phyloP scores from a whole-genome alignment of 2,113 vertebrate species.

The Climacteris rufus region DNA sequence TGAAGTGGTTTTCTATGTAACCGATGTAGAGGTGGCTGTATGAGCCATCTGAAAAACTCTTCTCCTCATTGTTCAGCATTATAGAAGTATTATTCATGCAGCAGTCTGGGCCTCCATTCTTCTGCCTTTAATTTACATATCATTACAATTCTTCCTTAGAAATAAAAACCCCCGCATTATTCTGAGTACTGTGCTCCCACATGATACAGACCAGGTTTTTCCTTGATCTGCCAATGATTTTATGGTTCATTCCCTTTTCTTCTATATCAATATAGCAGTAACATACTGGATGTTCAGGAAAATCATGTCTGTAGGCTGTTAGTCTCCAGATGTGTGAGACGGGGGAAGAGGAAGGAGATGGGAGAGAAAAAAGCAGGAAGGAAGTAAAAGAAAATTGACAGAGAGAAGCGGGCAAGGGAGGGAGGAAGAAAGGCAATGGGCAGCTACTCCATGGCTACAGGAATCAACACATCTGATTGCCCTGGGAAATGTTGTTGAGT shows the following conservation, averaged over 20 bases:
- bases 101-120: neutral
- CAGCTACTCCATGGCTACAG: neutral
- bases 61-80: conserved; percentile 2
- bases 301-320: neutral
- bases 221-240: conserved; percentile 2
- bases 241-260: neutral
- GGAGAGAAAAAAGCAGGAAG: neutral
- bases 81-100: conserved; percentile 32
- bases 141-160: conserved; percentile 29
- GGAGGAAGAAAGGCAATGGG: neutral
- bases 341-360: accelerated
- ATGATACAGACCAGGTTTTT: neutral
- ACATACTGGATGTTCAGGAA: neutral
- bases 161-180: neutral
- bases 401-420: neutral
- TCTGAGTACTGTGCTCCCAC: neutral
- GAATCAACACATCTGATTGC: neutral
- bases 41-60: neutral
- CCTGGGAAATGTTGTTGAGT: accelerated
- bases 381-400: neutral
- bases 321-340: neutral
- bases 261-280: neutral
- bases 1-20: neutral
- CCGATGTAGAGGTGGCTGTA: neutral
- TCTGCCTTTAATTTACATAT: conserved; percentile 53